These are phyloP conservation scores for Notarius quadriscutis DNA, from an alignment of 2,113 vertebrate species.

Conservation along the genomic window DNA sequence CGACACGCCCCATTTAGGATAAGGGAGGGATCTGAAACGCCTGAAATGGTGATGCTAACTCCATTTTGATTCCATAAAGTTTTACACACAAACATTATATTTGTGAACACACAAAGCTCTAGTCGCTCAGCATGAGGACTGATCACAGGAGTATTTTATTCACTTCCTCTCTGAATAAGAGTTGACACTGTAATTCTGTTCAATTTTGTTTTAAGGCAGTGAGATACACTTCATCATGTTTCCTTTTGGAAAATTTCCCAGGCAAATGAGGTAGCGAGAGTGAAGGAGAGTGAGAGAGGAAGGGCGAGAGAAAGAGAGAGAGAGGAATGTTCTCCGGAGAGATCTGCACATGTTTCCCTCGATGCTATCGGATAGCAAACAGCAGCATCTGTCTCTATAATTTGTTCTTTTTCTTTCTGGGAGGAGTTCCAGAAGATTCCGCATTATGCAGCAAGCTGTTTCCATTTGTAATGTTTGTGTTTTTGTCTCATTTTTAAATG, in stretches of 20 bases:
- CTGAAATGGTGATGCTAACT: background rate
- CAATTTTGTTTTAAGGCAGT: conserved; percentile 66
- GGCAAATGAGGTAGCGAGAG: conserved; percentile 59
- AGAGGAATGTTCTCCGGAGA: background rate
- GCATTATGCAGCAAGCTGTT: conserved; percentile 1
- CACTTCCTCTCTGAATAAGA: conserved; percentile 51
- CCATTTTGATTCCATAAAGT: background rate
- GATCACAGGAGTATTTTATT: conserved; percentile 35
- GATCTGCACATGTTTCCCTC: background rate
- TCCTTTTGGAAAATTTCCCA: conserved; percentile 69
- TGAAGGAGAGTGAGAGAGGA: background rate
- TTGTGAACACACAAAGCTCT: background rate
- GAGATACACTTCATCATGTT: conserved; percentile 49
- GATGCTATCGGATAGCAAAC: background rate
- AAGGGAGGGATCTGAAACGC: background rate
- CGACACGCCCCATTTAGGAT: background rate
- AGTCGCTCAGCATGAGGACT: background rate
- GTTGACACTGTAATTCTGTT: conserved; percentile 67
- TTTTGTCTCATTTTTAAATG: background rate
- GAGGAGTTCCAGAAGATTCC: background rate
- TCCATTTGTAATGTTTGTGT: background rate
- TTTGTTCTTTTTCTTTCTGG: background rate
- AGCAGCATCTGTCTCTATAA: conserved; percentile 12
- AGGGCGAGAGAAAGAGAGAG: conserved; percentile 16
- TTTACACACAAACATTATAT: background rate